Percentiles rank a stretch among this genome's conserved stretches.
Evolutionary conservation across 1,140 invertebrate species (phyloP).

Genomic region (Aphelenchoides fujianensis): DNA sequence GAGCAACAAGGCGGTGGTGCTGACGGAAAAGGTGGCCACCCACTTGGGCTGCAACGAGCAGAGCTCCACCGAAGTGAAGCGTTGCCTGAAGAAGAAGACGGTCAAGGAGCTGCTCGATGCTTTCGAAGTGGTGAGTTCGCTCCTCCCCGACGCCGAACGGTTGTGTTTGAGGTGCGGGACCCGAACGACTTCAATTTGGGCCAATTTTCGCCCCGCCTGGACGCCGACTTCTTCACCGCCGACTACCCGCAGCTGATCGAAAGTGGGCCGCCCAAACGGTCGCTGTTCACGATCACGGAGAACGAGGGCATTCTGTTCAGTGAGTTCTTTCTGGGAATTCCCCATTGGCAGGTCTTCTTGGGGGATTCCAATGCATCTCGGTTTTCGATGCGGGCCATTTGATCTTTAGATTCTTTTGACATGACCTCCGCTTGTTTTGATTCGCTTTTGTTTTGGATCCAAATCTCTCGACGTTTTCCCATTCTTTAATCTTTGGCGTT

Average conservation of each 20-base stretch:
- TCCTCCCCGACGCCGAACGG: constrained; percentile 6
- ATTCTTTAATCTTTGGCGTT: no score
- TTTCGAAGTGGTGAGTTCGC: constrained; percentile 27
- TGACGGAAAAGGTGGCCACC: constrained; percentile 33
- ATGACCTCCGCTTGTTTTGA: no score
- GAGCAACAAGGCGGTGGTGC: constrained; percentile 19
- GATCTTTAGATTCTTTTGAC: no score
- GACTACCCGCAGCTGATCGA: constrained; percentile 30
- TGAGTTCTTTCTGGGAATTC: constrained; percentile 22
- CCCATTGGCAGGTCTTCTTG: no score
- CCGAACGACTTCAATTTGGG: constrained; percentile 29
- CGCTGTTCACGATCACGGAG: constrained; percentile 24
- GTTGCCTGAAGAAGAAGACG: constrained; percentile 35
- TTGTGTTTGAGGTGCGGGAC: background rate
- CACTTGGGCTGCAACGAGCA: constrained; percentile 24
- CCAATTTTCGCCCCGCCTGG: constrained; percentile 30
- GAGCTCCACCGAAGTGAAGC: constrained; percentile 32
- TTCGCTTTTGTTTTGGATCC: no score
- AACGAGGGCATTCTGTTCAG: constrained; percentile 23
- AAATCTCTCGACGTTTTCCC: background rate
- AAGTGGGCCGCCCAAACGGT: constrained; percentile 24
- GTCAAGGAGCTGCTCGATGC: constrained; percentile 30
- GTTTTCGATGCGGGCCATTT: no score
- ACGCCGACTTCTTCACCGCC: constrained; percentile 35
- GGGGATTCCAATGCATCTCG: no score